Percentiles rank a stretch among this genome's conserved stretches.
Evolutionary conservation across 2,113 vertebrate genomes (phyloP).

Genomic region (Microcebus griseorufus): DNA sequence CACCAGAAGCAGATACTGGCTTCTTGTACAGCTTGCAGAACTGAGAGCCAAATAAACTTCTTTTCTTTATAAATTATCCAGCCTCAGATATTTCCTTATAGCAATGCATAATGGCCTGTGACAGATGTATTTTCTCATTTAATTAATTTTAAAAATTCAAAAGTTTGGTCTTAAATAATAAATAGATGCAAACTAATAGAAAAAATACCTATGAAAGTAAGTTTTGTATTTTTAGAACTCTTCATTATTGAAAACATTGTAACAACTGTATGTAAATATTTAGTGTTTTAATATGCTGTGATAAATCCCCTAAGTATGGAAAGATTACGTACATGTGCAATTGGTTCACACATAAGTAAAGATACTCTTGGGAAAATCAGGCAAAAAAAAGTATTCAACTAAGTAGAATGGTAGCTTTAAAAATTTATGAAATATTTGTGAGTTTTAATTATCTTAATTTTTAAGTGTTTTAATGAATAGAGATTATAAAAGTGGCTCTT

Average conservation of each 20-base stretch:
- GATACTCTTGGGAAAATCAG: background rate
- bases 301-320: background rate
- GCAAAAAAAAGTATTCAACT: background rate
- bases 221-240: background rate
- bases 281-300: background rate
- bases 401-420: background rate
- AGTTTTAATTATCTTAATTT: background rate
- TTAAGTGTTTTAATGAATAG: background rate
- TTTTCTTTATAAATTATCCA: too few relatives aligned
- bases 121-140: background rate
- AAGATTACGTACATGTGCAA: background rate
- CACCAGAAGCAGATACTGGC: too few relatives aligned
- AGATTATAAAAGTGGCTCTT: background rate
- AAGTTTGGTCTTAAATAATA: background rate
- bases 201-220: background rate
- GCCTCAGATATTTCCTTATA: too few relatives aligned
- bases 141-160: background rate
- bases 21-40: too few relatives aligned
- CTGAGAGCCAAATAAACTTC: too few relatives aligned
- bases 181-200: background rate
- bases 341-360: background rate
- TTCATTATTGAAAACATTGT: background rate
- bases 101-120: background rate
- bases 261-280: background rate
- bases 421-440: background rate